Conservation (phyloP, 2,797 vertebrate genomes). For the Furcifer pardalis region DNA sequence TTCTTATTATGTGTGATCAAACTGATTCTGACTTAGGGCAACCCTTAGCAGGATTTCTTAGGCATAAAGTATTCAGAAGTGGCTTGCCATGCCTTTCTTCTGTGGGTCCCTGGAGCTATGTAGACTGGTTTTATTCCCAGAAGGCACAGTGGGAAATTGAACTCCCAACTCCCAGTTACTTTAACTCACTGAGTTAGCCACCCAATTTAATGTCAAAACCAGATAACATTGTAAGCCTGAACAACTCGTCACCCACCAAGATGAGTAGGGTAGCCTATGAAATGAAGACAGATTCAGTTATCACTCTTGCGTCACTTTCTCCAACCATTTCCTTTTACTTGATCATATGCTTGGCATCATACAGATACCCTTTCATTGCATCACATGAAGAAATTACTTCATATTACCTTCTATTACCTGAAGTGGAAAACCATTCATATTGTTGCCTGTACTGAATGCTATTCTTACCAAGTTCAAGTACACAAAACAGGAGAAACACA, state of each 20-base stretch:
- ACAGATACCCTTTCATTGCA: not conserved
- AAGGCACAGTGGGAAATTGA: too few relatives aligned
- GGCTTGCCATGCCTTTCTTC: too few relatives aligned
- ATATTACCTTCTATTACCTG: not conserved
- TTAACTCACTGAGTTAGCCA: too few relatives aligned
- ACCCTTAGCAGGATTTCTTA: too few relatives aligned
- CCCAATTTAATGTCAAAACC: not conserved
- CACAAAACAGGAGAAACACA: not conserved
- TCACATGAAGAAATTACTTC: not conserved
- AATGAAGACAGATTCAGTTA: not conserved
- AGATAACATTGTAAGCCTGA: not conserved
- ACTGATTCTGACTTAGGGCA: too few relatives aligned
- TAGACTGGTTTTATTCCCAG: too few relatives aligned
- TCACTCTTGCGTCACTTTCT: not conserved
- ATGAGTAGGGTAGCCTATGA: not conserved
- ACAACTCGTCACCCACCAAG: not conserved
- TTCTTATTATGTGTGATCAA: too few relatives aligned
- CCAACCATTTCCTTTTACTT: not conserved
- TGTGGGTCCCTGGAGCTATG: too few relatives aligned
- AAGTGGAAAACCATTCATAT: not conserved
- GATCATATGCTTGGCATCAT: not conserved
- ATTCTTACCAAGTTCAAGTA: not conserved
- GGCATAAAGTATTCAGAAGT: too few relatives aligned
- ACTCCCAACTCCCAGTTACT: too few relatives aligned
- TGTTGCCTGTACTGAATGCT: not conserved